phyloP scores from a whole-genome alignment of 2,113 vertebrate species.

The Anguilla japonica region DNA sequence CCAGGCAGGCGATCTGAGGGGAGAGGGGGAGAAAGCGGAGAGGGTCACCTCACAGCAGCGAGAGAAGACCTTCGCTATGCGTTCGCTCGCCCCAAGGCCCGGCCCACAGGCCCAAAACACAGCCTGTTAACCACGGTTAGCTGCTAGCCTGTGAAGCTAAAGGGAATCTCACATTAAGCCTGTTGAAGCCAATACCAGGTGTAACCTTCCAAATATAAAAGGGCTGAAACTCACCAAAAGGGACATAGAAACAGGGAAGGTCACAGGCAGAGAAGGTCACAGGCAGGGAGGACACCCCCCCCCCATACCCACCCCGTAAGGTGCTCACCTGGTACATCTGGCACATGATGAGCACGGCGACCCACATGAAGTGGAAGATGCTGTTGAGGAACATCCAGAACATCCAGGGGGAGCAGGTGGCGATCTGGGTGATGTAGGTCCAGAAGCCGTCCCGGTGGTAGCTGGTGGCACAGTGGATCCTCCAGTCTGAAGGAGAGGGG shows the following conservation, averaged over 20 bases:
- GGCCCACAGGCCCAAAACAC: not conserved
- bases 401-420: constrained; percentile 97
- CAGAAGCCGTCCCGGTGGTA: constrained; percentile 94
- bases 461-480: constrained; percentile 88
- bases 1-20: constrained; percentile 90
- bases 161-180: not conserved
- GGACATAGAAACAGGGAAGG: too few species aligned
- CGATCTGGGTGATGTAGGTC: constrained; percentile 94
- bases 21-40: not conserved
- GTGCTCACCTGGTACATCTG: constrained; percentile 94
- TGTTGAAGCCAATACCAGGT: not conserved
- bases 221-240: too few species aligned
- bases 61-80: not conserved
- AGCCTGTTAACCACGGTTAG: not conserved
- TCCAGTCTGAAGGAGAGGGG: constrained; percentile 79
- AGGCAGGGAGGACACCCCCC: not conserved
- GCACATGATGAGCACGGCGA: constrained; percentile 98
- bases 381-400: constrained; percentile 99
- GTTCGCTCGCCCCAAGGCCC: too few species aligned
- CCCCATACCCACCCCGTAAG: not conserved
- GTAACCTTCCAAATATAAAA: not conserved
- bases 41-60: not conserved
- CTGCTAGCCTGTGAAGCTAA: not conserved
- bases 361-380: constrained; percentile 98
- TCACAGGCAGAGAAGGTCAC: too few species aligned